A percentile compares a stretch with the other conserved stretches of the same genome.
Evolutionary conservation across 2,888 invertebrate species (phyloP).

Genomic region (Poecilus cupreus): DNA sequence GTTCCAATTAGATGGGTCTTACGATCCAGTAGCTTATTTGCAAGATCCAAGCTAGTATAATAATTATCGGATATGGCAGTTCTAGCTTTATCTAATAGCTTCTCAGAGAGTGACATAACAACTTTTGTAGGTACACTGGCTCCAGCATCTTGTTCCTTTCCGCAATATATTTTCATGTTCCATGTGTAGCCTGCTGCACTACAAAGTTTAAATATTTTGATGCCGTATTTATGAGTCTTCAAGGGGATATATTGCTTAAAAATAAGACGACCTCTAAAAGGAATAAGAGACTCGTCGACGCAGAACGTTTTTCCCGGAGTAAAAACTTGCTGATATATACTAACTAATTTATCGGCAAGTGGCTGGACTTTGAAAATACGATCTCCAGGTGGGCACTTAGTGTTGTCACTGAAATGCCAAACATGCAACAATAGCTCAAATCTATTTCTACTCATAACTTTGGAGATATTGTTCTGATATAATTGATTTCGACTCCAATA

Average conservation of each 20-base stretch:
- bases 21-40: neutral
- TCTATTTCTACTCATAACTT: constrained; percentile 61
- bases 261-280: constrained; percentile 64
- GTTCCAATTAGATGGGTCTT: neutral
- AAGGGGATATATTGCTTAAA: constrained; percentile 64
- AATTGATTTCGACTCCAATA: constrained; percentile 63
- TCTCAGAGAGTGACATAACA: constrained; percentile 1
- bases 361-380: constrained; percentile 62
- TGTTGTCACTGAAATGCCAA: constrained; percentile 64
- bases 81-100: constrained; percentile 14
- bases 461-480: too few species aligned
- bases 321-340: constrained; percentile 61
- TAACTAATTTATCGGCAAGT: constrained; percentile 60
- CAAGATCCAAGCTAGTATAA: neutral
- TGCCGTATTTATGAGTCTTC: constrained; percentile 65
- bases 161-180: constrained; percentile 61
- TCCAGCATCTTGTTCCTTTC: constrained; percentile 58
- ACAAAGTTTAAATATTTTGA: constrained; percentile 61
- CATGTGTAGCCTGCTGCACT: constrained; percentile 61
- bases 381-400: constrained; percentile 61
- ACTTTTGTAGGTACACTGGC: constrained; percentile 47
- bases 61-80: neutral
- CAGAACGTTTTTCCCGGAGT: constrained; percentile 63
- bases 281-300: constrained; percentile 65
- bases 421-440: constrained; percentile 61